Percentiles rank a stretch among this genome's conserved stretches.
Conservation (phyloP, 2,888 invertebrate species). For the Microchrysa polita region DNA sequence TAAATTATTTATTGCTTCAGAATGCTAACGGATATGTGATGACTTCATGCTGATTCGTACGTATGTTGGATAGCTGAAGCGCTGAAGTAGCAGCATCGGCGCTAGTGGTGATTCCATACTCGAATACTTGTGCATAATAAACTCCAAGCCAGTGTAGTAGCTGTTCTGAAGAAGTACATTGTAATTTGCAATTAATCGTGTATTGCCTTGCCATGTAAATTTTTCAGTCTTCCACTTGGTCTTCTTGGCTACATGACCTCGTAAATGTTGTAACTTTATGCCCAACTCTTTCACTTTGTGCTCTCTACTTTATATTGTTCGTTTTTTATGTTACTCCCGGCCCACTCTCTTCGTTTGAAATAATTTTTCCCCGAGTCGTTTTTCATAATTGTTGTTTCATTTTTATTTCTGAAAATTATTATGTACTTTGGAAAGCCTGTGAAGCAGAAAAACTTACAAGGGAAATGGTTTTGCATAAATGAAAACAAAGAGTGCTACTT, state of each 20-base stretch:
- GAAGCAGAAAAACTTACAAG: conserved; percentile 43
- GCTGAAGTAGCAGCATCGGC: conserved; percentile 5
- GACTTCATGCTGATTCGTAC: conserved; percentile 23
- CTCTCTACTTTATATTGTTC: conserved; percentile 28
- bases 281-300: conserved; percentile 43
- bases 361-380: conserved; percentile 33
- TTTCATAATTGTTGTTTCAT: conserved; percentile 40
- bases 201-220: conserved; percentile 42
- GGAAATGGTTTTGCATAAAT: conserved; percentile 44
- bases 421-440: conserved; percentile 42
- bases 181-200: conserved; percentile 44
- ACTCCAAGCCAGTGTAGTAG: background rate
- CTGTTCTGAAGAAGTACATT: background rate
- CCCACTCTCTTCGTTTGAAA: conserved; percentile 27
- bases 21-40: conserved; percentile 34
- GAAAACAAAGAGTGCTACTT: conserved; percentile 45
- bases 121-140: conserved; percentile 6
- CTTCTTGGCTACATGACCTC: conserved; percentile 38
- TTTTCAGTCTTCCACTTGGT: conserved; percentile 38
- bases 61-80: background rate
- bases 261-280: conserved; percentile 43
- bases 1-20: conserved; percentile 41
- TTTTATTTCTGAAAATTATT: conserved; percentile 40
- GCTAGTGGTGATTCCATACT: conserved; percentile 26
- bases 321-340: conserved; percentile 26